phyloP scores from a whole-genome alignment of 2,113 vertebrate genomes.

The Upupa epops region DNA sequence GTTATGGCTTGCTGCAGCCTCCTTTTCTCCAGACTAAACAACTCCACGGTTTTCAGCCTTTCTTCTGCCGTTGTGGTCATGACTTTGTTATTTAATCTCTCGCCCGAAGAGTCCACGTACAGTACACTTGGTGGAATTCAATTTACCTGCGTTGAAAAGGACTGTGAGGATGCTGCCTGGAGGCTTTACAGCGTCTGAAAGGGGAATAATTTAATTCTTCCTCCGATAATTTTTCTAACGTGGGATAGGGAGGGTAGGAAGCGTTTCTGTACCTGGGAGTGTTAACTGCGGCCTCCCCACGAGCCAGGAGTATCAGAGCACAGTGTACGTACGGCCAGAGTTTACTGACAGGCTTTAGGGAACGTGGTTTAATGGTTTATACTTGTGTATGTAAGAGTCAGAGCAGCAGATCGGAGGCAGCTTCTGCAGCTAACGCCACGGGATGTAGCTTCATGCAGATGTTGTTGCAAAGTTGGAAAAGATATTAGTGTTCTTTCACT shows the following conservation, averaged over 20 bases:
- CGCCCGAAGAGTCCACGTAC: neutral
- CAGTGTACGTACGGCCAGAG: rapidly evolving
- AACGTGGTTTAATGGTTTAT: neutral
- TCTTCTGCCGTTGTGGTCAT: neutral
- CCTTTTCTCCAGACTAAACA: conserved; percentile 52
- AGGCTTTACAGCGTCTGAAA: neutral
- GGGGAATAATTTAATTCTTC: conserved; percentile 43
- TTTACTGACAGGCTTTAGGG: neutral
- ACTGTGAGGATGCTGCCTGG: conserved; percentile 22
- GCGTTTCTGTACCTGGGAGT: neutral
- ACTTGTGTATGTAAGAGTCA: neutral
- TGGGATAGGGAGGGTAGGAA: neutral
- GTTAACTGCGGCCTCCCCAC: neutral
- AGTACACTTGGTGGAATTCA: conserved; percentile 43
- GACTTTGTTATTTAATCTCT: conserved; percentile 36
- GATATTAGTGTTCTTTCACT: no score
- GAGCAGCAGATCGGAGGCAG: neutral
- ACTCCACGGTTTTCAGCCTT: neutral
- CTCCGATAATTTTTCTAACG: conserved; percentile 18
- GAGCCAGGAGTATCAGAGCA: neutral
- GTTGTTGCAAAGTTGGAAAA: neutral
- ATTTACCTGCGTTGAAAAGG: conserved; percentile 39
- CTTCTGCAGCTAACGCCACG: neutral
- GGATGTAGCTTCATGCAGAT: neutral
- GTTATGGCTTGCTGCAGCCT: conserved; percentile 14